Conservation (phyloP, 2,797 vertebrate species). For the Urosaurus nigricauda region DNA sequence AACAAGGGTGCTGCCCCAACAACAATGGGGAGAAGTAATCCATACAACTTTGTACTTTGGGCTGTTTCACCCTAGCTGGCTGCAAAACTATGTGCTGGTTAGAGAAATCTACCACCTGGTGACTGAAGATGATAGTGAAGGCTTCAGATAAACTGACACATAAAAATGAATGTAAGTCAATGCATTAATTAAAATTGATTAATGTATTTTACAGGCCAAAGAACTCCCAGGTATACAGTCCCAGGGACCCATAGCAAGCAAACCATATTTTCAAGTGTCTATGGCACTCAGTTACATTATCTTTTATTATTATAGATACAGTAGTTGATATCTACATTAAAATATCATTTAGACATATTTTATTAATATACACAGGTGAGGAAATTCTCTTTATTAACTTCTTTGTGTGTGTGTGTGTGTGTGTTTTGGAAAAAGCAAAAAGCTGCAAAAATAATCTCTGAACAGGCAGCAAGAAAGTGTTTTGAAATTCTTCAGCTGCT, state of each 20-base stretch:
- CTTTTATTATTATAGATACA: too few species aligned
- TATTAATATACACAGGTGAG: neutral
- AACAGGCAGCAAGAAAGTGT: conserved; percentile 52
- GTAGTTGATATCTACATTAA: too few species aligned
- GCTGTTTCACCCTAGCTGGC: neutral
- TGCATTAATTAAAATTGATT: neutral
- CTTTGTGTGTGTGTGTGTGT: conserved; percentile 40
- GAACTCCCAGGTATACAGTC: neutral
- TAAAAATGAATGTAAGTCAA: neutral
- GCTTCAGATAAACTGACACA: neutral
- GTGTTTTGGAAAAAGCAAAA: conserved; percentile 36
- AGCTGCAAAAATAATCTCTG: conserved; percentile 21
- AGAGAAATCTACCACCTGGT: neutral
- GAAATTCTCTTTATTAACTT: neutral
- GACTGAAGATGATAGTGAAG: neutral
- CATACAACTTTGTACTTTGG: neutral
- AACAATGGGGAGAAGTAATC: neutral
- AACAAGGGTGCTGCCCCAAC: neutral
- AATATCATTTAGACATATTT: neutral
- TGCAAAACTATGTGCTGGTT: neutral
- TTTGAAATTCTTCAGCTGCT: conserved; percentile 50
- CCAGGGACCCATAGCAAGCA: neutral
- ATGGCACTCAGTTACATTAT: too few species aligned
- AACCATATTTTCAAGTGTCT: neutral
- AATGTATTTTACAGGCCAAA: neutral